These are phyloP conservation scores for Phyllotreta striolata DNA, from an alignment of 2,888 invertebrate genomes.

Conservation along the genomic window DNA sequence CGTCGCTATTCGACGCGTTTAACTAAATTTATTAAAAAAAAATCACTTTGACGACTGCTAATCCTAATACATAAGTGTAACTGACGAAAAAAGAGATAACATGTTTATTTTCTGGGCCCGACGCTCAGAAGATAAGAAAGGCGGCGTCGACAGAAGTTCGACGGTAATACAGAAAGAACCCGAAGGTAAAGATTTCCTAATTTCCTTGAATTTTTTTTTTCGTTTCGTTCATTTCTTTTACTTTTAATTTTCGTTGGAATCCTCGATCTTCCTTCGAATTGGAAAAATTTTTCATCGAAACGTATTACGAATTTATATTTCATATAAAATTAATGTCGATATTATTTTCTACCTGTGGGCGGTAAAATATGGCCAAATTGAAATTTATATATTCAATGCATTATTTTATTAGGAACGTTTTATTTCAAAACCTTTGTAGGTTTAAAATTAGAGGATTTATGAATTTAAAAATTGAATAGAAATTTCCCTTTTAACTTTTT, in stretches of 20 bases:
- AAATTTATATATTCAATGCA: too few relatives aligned
- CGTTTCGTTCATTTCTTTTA: constrained; percentile 30
- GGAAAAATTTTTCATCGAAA: constrained; percentile 10
- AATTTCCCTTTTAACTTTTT: too few relatives aligned
- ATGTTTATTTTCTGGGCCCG: constrained; percentile 66
- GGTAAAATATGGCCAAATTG: too few relatives aligned
- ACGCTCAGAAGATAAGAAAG: constrained; percentile 86
- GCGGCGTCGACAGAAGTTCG: constrained; percentile 91
- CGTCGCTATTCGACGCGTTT: too few relatives aligned
- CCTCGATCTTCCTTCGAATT: constrained; percentile 30
- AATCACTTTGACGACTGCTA: background rate
- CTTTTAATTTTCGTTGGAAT: constrained; percentile 24
- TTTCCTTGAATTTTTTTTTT: constrained; percentile 27
- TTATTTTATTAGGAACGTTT: too few relatives aligned
- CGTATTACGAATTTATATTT: too few relatives aligned
- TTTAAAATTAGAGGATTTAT: too few relatives aligned
- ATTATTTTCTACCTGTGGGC: too few relatives aligned
- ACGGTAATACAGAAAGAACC: constrained; percentile 94
- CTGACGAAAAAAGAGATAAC: constrained; percentile 55
- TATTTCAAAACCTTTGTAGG: too few relatives aligned
- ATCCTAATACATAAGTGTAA: constrained; percentile 16
- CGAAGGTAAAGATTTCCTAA: constrained; percentile 71
- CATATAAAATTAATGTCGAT: too few relatives aligned
- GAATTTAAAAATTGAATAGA: too few relatives aligned
- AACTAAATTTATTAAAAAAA: constrained; percentile 6